Conservation (phyloP, 2,888 invertebrate species). For the Drosophila prostipennis region DNA sequence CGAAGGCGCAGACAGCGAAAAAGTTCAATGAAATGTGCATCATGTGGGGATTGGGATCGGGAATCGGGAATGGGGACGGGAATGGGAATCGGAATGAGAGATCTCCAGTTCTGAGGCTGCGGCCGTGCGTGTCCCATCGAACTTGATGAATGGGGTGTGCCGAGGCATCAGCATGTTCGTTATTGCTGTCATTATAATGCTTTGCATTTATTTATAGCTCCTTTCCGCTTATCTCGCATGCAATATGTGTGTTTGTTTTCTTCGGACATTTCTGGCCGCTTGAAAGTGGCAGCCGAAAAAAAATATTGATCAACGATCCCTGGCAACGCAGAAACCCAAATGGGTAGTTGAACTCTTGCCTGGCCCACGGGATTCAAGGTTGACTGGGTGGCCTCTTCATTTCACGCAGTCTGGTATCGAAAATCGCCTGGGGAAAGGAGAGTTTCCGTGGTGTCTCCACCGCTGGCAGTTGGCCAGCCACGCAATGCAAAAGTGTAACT, state of each 20-base stretch:
- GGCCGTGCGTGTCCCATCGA: slow-evolving; percentile 61
- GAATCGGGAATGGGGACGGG: neutral
- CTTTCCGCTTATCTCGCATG: slow-evolving; percentile 34
- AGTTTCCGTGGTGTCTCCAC: slow-evolving; percentile 14
- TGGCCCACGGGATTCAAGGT: slow-evolving; percentile 44
- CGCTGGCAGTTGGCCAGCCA: slow-evolving; percentile 59
- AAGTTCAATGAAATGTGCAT: slow-evolving; percentile 69
- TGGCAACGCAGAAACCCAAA: slow-evolving; percentile 31
- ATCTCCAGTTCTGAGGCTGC: slow-evolving; percentile 32
- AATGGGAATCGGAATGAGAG: neutral
- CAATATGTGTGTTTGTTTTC: slow-evolving; percentile 21
- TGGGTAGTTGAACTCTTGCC: slow-evolving; percentile 63
- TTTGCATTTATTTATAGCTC: slow-evolving; percentile 68
- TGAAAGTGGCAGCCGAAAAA: slow-evolving; percentile 25
- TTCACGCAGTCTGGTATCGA: slow-evolving; percentile 36
- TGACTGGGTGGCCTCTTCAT: slow-evolving; percentile 31
- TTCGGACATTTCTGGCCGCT: slow-evolving; percentile 16
- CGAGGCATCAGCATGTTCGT: slow-evolving; percentile 72
- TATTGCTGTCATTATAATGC: slow-evolving; percentile 81
- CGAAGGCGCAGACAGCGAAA: slow-evolving; percentile 45
- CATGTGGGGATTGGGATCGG: slow-evolving; percentile 7
- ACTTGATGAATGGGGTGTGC: slow-evolving; percentile 79
- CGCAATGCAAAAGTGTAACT: slow-evolving; percentile 40
- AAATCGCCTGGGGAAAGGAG: slow-evolving; percentile 9
- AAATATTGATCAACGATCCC: slow-evolving; percentile 45